Conservation (phyloP, 2,113 vertebrate species). For the Ardeotis arabs region DNA sequence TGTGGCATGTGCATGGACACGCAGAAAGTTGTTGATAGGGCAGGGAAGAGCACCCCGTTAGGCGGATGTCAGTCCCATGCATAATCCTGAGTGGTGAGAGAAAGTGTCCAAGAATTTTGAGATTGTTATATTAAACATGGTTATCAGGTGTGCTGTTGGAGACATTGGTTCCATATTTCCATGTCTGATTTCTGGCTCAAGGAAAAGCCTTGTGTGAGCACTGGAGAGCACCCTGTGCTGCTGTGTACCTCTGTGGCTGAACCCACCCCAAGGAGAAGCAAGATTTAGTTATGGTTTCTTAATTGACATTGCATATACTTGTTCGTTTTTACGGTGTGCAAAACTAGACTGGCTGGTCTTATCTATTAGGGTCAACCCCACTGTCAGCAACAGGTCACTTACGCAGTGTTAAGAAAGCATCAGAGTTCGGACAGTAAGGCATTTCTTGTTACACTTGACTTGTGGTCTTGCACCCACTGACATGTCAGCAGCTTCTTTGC, state of each 20-base stretch:
- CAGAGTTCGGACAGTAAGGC: background rate
- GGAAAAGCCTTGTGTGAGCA: background rate
- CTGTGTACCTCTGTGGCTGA: background rate
- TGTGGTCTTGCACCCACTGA: background rate
- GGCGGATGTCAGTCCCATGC: background rate
- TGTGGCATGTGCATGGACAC: too few species aligned
- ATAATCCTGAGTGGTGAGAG: background rate
- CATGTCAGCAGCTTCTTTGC: background rate
- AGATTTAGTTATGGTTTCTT: background rate
- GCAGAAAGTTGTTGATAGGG: background rate
- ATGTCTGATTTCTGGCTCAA: background rate
- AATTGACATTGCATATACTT: background rate
- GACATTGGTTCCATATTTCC: background rate
- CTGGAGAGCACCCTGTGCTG: background rate
- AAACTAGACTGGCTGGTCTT: background rate
- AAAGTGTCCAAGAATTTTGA: background rate
- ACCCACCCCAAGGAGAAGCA: background rate
- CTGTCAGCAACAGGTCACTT: background rate
- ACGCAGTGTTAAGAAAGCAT: background rate
- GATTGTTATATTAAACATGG: background rate
- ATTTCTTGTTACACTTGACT: background rate
- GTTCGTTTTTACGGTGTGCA: background rate
- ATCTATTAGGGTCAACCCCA: background rate
- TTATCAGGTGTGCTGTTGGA: background rate
- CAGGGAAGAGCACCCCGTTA: background rate